Conservation (phyloP, 1,140 invertebrate species). For the Goniozus legneri region DNA sequence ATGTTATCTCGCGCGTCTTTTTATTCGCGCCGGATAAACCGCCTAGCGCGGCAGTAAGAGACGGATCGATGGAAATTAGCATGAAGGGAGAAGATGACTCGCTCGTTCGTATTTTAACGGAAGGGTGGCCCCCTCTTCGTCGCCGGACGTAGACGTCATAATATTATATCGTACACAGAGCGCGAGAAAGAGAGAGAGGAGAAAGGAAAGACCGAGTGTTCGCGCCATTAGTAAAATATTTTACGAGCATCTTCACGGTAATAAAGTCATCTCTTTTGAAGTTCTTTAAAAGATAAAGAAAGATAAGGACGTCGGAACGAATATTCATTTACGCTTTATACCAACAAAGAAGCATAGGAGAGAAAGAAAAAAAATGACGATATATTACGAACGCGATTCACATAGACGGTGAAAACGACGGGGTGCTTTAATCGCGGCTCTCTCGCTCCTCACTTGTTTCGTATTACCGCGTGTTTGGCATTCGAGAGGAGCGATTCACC, state of each 20-base stretch:
- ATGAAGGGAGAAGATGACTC: neutral
- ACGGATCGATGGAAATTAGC: neutral
- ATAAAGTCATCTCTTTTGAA: neutral
- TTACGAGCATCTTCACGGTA: conserved; percentile 6
- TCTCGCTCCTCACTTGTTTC: neutral
- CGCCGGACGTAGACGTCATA: neutral
- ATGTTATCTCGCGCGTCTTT: too few relatives aligned
- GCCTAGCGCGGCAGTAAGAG: too few relatives aligned
- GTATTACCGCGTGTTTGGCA: conserved; percentile 10
- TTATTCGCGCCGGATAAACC: too few relatives aligned
- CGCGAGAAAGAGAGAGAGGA: conserved; percentile 14
- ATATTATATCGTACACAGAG: neutral
- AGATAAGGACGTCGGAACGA: neutral
- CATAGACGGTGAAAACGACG: neutral
- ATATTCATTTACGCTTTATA: too few relatives aligned
- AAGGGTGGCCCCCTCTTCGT: neutral
- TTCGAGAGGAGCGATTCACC: conserved; percentile 6
- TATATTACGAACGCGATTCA: neutral
- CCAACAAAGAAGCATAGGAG: neutral
- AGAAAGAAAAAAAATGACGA: neutral
- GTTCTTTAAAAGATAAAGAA: neutral
- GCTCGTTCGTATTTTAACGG: neutral
- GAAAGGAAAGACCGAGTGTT: conserved; percentile 12
- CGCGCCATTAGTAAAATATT: conserved; percentile 18
- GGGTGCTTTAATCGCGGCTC: neutral